Evolutionary conservation across 2,888 invertebrate genomes (phyloP), one percentile per base, ranked within the genome.

Genomic region (Cotesia congregata): DNA sequence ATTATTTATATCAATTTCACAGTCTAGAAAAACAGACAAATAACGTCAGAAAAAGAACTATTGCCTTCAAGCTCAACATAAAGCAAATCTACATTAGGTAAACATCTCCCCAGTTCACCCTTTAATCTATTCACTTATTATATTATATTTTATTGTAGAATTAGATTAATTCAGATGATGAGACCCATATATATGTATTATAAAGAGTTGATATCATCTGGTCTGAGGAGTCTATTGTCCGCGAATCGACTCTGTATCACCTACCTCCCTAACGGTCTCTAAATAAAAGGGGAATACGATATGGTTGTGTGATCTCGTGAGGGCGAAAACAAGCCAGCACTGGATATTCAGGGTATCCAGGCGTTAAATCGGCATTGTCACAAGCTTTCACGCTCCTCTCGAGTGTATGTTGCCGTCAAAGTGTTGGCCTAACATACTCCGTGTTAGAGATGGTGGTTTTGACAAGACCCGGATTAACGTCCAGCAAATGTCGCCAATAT

Each of bases 391-490:
- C 73, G 77, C 74, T 75, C 72, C 75, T 50, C 73, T 72, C 39
- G 62, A 72, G 9, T 12, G 12, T 50, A 1, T 72, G 38, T 62
- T 9, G 15, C 40, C n/a, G 61, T 60, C 61, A 60, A 81, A 72
- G 80, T 84, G 84, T 83, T 85, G 83, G 81, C 73, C 83, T 82
- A 82, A 83, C 82, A 80, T 50, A 73, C 59, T 64, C 73, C 67
- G 50, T 0, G 30, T 67, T 7, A 41, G 41, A 65, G 38, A 65
- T 20, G 67, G 59, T 38, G 73, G 84, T 86, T 88, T 84, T 85
- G 86, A 88, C 87, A 86, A 85, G 83, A 84, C 82, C 82, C 81
- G 85, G 87, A 88, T 88, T 85, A 87, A 61, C n/a, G 20, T 68
- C 17, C 64, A 75, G 69, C 62, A 64, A 75, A 74, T 67, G 67